Percentiles rank a stretch among this genome's conserved stretches.
phyloP scores from a whole-genome alignment of 2,888 invertebrate genomes.

The Morinoia aosen region DNA sequence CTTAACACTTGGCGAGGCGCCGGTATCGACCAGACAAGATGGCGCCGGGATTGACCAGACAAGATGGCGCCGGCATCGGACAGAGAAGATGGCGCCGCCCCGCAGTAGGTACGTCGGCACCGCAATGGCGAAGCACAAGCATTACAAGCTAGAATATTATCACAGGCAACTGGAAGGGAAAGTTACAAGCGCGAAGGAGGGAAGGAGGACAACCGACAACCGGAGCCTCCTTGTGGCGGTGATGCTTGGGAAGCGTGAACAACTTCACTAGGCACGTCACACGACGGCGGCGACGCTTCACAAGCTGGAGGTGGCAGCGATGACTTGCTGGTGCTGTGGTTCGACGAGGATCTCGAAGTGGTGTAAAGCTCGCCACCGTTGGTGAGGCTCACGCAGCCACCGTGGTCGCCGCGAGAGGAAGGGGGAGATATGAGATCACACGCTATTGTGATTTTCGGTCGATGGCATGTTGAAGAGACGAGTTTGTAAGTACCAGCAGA shows the following conservation, averaged over 20 bases:
- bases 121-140: conserved; percentile 42
- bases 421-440: conserved; percentile 39
- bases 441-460: conserved; percentile 41
- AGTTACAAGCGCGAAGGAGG: conserved; percentile 67
- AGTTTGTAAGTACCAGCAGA: not conserved
- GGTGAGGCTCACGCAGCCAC: conserved; percentile 13
- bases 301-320: conserved; percentile 3
- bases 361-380: conserved; percentile 58
- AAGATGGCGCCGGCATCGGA: not conserved
- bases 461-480: not conserved
- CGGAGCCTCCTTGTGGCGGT: conserved; percentile 54
- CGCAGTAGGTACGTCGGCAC: not conserved
- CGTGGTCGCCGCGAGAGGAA: not conserved
- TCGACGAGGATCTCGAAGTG: conserved; percentile 60
- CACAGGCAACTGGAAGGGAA: conserved; percentile 68
- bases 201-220: conserved; percentile 58
- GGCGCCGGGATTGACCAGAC: not conserved
- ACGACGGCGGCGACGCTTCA: not conserved
- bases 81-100: not conserved
- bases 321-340: conserved; percentile 21
- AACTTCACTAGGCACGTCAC: not conserved
- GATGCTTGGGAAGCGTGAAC: conserved; percentile 16
- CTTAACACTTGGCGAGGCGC: too few species aligned
- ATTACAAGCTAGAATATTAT: conserved; percentile 64
- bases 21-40: not conserved